These are phyloP conservation scores for Axis porcinus DNA, from an alignment of 2,113 vertebrate genomes.

Conservation along the genomic window DNA sequence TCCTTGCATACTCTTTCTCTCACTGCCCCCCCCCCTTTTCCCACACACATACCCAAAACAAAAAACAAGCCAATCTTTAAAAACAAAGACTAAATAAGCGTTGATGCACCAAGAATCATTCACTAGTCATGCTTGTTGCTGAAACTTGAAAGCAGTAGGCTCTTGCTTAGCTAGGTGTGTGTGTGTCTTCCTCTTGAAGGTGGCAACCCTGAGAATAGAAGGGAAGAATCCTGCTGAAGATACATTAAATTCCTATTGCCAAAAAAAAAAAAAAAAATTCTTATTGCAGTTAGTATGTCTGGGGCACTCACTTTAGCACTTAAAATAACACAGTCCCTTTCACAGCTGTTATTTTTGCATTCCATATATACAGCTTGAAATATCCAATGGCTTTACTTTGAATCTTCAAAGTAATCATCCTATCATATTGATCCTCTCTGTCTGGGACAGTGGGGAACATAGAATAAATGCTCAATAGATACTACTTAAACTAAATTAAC, in stretches of 20 bases:
- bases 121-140: background rate
- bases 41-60: background rate
- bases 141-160: background rate
- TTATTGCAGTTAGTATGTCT: background rate
- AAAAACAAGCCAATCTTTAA: background rate
- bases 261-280: background rate
- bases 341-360: background rate
- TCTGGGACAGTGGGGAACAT: background rate
- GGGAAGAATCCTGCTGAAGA: background rate
- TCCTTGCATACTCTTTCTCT: background rate
- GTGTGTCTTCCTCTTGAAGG: background rate
- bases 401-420: background rate
- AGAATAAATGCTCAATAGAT: background rate
- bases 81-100: background rate
- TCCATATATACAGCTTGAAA: background rate
- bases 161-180: background rate
- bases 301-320: background rate
- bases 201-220: background rate
- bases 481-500: background rate
- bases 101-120: background rate
- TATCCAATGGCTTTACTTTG: background rate
- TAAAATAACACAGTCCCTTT: background rate
- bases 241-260: background rate
- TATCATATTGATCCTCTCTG: background rate
- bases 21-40: fast-evolving